Evolutionary conservation across 2,113 vertebrate genomes (phyloP), one percentile per base, ranked within the genome.

Genomic region (Rhinopomastus cyanomelas): DNA sequence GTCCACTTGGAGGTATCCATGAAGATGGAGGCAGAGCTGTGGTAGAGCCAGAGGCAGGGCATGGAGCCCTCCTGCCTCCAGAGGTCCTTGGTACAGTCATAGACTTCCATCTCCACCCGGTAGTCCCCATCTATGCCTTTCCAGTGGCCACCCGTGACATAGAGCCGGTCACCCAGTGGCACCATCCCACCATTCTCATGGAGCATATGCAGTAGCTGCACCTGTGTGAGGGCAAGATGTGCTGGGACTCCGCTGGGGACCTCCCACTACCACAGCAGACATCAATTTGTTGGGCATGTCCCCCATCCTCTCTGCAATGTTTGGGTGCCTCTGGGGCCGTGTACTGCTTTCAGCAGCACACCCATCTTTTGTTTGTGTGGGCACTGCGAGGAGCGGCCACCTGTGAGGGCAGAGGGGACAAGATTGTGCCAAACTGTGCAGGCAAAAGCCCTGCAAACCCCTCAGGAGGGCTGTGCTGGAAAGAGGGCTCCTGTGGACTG

Each of bases 111-210:
- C 83, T 99, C 99, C 52, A 99, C 99, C 1, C 93, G 97, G 72
- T 99, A 99, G 94, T 99, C 98, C 0, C 98, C 99, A 0, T 98
- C 98, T 98, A 99, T 98, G 17, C 99, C 99, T 88, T 99, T 98
- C 99, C 99, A 99, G 89, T 99, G 98, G 59, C 99, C 99, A 0
- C 99, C 99, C 0, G 99, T 99, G 90, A 98, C 97, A 2, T 97
- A 98, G 18, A 99, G 97, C 19, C 92, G 90, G 3, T 97, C 95
- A 0, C 98, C 98, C 95, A 99, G 95, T 0, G 98, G 82, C 53
- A 98, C 98, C 93, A 99, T 97, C 2, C 98, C 98, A 0, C 99
- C 99, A 0, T 99, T 99, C 96, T 99, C 99, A 3, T 99, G 99
- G 11, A 99, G 98, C 5, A 97, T 98, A 92, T 99, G 98, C 22